Evolutionary conservation across 2,113 vertebrate species (phyloP), one percentile per base, ranked within the genome.

Genomic region (Mugil cephalus): DNA sequence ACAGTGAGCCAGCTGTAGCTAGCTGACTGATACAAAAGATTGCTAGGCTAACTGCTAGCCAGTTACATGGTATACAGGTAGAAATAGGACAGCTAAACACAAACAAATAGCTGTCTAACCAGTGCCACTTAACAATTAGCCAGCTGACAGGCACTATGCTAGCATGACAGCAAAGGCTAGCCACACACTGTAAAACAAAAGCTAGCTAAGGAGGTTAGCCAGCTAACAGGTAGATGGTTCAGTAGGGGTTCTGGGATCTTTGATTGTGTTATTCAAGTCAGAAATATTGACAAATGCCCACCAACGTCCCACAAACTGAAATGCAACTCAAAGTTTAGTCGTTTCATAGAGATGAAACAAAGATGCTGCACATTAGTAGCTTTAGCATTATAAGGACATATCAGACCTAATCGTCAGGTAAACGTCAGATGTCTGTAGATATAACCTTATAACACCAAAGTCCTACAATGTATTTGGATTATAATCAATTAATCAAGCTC

Each of bases 131-230:
- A 69, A 45, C 56, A 75, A 59, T 75, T 79, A 82, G 58, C 73
- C 53, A 77, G 74, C 75, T 47, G 52, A 78, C 77, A 81, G 87
- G 83, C 82, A 86, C 86, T 68, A 69, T 19, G 64, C 79, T 82
- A 82, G 79, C 58, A 63, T 7, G 7, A 3, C 62, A 66, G 64
- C 55, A 65, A 39, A 59, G 52, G 80, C 80, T 55, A 83, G 70
- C 77, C 68, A 77, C 45, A 68, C n/a, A 45, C 61, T 74, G 66
- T 61, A 56, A 55, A 59, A 40, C 34, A 58, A 63, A 45, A 53
- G n/a, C 36, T 58, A 65, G 54, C 75, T 66, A 64, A 15, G 9
- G 53, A 46, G 39, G 65, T 67, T 75, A 80, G 70, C 77, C 43
- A 74, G 60, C 69, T 70, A 77, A 67, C 68, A 56, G 69, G 54